Evolutionary conservation across 2,888 invertebrate genomes (phyloP), one percentile per base, ranked within the genome.

Genomic region (Pandemis cinnamomeana): DNA sequence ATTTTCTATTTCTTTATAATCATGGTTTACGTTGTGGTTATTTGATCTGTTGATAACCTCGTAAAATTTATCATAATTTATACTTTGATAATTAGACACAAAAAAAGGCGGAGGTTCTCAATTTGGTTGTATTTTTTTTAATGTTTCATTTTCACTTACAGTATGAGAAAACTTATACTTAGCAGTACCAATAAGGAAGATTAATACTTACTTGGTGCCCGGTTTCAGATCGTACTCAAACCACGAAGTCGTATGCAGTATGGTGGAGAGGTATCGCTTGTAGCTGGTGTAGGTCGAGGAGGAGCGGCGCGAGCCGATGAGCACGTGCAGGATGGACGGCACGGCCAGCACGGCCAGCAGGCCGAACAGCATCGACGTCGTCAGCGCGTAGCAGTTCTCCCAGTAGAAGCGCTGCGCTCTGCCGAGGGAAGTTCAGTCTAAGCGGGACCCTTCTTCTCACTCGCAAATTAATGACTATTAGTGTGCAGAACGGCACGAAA

Each of bases 161-260:
- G 20, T 20, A 20, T 20, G 20, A 20, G 20, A 20, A 20, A 20
- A 20, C 20, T 20, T 20, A 20, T 1, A 20, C 20, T 20, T 20
- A 20, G 20, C 20, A 20, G 20, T 20, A 20, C 20, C 20, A 20
- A 20, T 20, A 20, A 44, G 44, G 8, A 44, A 44, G 53, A 20
- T 5, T 48, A 48, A 48, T 13, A 66, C 94, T 90, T 86, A 96
- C 96, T 86, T 88, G 69, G 95, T 95, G 51, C 95, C 94, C 0
- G 95, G 95, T 78, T 95, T 95, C 48, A 97, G 95, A 70, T 96
- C 96, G 46, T 95, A 90, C 74, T 95, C 95, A 86, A 98, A 98
- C 98, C 98, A 99, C 5, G 96, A 88, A 15, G 95, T 88, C 74
- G 97, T 96, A 83, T 98, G 98, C 5, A 96, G 93, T 60, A 97